These are phyloP conservation scores for Lepas anatifera DNA, from an alignment of 2,888 invertebrate genomes.

Conservation along the genomic window DNA sequence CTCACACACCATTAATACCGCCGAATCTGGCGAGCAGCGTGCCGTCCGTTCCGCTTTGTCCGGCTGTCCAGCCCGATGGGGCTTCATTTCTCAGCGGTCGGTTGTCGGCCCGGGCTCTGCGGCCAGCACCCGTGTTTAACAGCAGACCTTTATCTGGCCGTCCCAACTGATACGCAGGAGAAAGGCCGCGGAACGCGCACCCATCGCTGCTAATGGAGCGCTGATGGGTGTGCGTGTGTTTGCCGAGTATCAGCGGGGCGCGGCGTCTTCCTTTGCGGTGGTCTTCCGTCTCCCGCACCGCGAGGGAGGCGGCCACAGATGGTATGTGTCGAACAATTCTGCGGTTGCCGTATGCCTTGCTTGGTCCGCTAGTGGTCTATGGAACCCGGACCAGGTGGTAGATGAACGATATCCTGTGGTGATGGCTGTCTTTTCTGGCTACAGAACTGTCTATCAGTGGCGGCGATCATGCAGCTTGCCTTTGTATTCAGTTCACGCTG, in stretches of 20 bases:
- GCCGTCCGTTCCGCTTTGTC: background rate
- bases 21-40: background rate
- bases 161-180: background rate
- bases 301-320: too few relatives aligned
- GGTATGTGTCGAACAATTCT: too few relatives aligned
- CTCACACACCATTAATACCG: background rate
- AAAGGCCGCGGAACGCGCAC: too few relatives aligned
- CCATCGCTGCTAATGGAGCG: background rate
- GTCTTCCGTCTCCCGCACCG: background rate
- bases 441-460: too few relatives aligned
- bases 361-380: too few relatives aligned
- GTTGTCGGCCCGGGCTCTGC: too few relatives aligned
- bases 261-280: background rate
- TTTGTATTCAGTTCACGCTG: too few relatives aligned
- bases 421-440: too few relatives aligned
- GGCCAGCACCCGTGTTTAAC: background rate
- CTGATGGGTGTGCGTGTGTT: background rate
- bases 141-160: background rate
- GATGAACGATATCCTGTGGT: too few relatives aligned
- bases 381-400: too few relatives aligned
- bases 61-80: background rate
- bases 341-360: too few relatives aligned
- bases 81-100: background rate
- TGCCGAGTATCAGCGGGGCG: background rate
- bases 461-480: too few relatives aligned